These are phyloP conservation scores for Hemibagrus wyckioides DNA, from an alignment of 2,113 vertebrate species.

Conservation along the genomic window DNA sequence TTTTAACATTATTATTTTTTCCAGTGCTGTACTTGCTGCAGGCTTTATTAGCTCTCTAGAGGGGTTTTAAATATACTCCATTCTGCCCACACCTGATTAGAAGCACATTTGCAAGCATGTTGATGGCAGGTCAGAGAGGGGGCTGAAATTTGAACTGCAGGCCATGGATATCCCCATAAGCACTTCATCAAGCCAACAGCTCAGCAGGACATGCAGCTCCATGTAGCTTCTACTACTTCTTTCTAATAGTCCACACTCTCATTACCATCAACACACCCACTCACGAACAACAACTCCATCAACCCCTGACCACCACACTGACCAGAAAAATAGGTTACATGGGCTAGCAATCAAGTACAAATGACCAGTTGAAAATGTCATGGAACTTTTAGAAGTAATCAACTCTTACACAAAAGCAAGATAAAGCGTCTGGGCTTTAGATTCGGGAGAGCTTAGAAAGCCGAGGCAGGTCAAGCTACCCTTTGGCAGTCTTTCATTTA, in stretches of 20 bases:
- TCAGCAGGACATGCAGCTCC: slow-evolving; percentile 2
- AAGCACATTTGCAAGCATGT: slow-evolving; percentile 48
- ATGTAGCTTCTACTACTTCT: background rate
- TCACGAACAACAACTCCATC: too few relatives aligned
- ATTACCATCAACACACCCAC: background rate
- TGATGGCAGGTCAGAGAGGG: slow-evolving; percentile 26
- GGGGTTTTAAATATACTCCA: slow-evolving; percentile 51
- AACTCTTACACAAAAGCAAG: background rate
- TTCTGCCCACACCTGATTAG: slow-evolving; percentile 46
- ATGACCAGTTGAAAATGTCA: background rate
- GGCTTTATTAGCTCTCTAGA: slow-evolving; percentile 25
- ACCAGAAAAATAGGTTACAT: background rate
- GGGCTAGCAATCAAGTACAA: background rate
- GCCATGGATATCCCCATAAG: background rate
- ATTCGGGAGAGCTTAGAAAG: background rate
- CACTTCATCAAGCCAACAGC: background rate
- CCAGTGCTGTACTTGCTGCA: background rate
- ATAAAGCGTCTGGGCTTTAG: background rate
- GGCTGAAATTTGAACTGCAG: slow-evolving; percentile 45
- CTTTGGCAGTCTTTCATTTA: background rate
- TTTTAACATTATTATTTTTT: slow-evolving; percentile 20
- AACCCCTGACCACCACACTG: background rate
- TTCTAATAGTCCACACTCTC: background rate
- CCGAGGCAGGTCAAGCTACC: background rate
- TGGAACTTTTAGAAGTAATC: slow-evolving; percentile 3